Evolutionary conservation across 2,797 vertebrate species (phyloP).

Genomic region (Sphenopsis melanotis): DNA sequence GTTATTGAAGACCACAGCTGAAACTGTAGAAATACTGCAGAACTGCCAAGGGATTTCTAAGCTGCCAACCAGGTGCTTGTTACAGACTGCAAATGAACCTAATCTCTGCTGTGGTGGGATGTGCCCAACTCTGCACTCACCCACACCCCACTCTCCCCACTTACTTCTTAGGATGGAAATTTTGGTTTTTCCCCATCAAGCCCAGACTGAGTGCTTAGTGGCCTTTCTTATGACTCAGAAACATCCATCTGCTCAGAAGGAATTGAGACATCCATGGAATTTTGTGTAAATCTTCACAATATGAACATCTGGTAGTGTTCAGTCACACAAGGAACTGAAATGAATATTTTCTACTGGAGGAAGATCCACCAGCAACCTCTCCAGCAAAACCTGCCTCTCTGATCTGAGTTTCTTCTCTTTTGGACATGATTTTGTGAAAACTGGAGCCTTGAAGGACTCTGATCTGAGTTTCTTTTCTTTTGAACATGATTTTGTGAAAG

Average conservation of each 20-base stretch:
- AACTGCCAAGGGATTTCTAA: not conserved
- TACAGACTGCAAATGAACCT: not conserved
- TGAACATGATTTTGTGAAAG: not conserved
- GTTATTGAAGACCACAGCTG: not conserved
- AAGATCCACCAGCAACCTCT: not conserved
- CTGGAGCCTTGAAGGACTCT: not conserved
- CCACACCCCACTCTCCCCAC: not conserved
- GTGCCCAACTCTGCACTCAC: not conserved
- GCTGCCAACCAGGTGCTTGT: not conserved
- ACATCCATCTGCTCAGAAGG: not conserved
- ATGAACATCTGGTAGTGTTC: not conserved
- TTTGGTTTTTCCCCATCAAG: not conserved
- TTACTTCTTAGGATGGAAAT: not conserved
- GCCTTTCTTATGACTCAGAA: not conserved
- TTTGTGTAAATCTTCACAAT: not conserved
- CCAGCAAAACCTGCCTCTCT: not conserved
- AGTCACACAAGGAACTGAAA: not conserved
- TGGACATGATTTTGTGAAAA: not conserved
- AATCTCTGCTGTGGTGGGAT: not conserved
- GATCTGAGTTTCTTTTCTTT: not conserved
- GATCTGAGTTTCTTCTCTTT: not conserved
- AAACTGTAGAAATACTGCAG: not conserved
- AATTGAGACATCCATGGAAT: not conserved
- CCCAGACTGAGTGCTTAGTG: slow-evolving; percentile 1
- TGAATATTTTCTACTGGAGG: not conserved